Percentiles rank a stretch among this genome's conserved stretches.
These are phyloP conservation scores for Oxyruncus cristatus DNA, from an alignment of 2,113 vertebrate species.

Conservation along the genomic window DNA sequence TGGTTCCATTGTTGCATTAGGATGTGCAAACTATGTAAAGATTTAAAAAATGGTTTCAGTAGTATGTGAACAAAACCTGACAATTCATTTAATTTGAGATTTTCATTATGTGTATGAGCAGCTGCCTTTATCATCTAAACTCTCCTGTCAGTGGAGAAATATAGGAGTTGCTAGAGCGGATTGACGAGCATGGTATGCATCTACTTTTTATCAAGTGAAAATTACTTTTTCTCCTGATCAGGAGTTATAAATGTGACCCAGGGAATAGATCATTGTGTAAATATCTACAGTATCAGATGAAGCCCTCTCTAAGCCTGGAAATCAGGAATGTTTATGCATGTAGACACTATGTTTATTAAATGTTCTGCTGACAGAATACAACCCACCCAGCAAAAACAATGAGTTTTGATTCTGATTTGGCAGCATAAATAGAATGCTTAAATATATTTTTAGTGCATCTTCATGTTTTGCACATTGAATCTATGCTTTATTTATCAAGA, in stretches of 20 bases:
- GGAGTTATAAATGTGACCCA: neutral
- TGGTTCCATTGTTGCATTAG: neutral
- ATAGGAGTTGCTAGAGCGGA: fast-evolving
- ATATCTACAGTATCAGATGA: neutral
- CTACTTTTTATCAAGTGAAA: neutral
- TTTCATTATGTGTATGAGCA: neutral
- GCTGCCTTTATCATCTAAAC: neutral
- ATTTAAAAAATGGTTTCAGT: neutral
- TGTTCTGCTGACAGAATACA: neutral
- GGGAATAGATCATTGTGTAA: neutral
- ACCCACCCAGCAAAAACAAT: neutral
- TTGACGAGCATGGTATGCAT: neutral
- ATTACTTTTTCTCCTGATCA: fast-evolving
- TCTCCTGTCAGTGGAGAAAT: neutral
- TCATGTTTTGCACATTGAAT: neutral
- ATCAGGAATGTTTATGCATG: neutral
- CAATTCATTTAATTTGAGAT: neutral
- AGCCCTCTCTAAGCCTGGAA: neutral
- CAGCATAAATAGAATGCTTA: neutral
- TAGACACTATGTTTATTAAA: neutral
- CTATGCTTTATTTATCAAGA: neutral
- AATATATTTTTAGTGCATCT: neutral
- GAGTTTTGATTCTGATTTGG: neutral
- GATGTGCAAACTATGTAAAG: neutral
- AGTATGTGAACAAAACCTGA: neutral